phyloP scores from a whole-genome alignment of 92 coral and sea anemone species.

The Zoanthus solanderi region DNA sequence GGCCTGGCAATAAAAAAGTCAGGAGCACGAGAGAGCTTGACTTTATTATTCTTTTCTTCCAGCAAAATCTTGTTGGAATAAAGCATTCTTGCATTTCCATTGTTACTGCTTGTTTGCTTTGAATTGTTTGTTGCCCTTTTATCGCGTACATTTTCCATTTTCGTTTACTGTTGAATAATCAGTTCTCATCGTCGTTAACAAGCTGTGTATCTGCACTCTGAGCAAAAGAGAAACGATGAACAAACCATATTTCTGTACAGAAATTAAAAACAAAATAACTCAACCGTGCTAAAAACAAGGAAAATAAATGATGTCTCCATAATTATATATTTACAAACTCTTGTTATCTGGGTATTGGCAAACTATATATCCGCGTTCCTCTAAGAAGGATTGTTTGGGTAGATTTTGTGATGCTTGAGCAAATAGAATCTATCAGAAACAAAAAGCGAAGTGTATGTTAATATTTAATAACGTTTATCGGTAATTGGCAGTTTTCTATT shows the following conservation, averaged over 20 bases:
- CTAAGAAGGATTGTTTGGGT: neutral
- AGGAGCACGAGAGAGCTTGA: constrained; percentile 30
- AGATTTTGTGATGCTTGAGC: neutral
- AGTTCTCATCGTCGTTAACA: neutral
- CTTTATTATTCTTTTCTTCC: constrained; percentile 18
- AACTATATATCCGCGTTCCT: neutral
- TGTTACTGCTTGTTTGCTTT: neutral
- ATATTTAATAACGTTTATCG: constrained; percentile 31
- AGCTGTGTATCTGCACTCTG: neutral
- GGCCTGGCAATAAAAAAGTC: constrained; percentile 39
- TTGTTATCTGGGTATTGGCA: neutral
- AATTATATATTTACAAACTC: neutral
- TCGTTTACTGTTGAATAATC: neutral
- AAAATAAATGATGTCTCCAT: too few relatives aligned
- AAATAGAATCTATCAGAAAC: neutral
- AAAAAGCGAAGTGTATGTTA: constrained; percentile 9
- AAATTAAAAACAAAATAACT: neutral
- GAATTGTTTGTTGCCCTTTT: neutral
- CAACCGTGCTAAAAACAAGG: neutral
- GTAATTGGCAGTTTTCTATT: constrained; percentile 27
- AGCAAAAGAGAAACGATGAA: neutral
- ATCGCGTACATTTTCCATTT: constrained; percentile 29
- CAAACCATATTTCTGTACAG: neutral
- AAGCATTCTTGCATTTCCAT: neutral
- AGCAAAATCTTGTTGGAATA: neutral